Conservation (phyloP, 2,797 vertebrate species). For the Halcyon badia region DNA sequence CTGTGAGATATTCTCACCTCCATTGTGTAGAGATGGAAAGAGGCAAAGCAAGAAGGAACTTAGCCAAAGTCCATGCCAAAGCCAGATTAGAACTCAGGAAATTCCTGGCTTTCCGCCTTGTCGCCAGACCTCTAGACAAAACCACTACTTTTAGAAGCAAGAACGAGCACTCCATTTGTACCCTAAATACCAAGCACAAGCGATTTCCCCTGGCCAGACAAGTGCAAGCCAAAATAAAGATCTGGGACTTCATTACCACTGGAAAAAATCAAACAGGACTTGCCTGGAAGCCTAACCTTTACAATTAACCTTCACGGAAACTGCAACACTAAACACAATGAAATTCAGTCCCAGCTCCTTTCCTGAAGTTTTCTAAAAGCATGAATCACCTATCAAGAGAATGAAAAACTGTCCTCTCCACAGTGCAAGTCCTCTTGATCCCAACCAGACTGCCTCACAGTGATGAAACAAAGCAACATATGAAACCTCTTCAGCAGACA, state of each 20-base stretch:
- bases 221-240: conserved; percentile 44
- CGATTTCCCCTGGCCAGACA: conserved; percentile 26
- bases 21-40: background rate
- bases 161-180: background rate
- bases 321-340: background rate
- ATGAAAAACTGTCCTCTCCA: background rate
- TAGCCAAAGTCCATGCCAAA: conserved; percentile 2
- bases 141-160: background rate
- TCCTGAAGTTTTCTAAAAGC: background rate
- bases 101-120: conserved; percentile 40
- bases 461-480: background rate
- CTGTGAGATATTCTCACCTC: background rate
- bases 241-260: background rate
- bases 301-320: conserved; percentile 26
- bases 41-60: conserved; percentile 26
- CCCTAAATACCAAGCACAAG: conserved; percentile 13
- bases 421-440: background rate
- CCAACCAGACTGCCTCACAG: background rate
- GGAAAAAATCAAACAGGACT: conserved; percentile 17
- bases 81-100: conserved; percentile 64
- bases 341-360: background rate
- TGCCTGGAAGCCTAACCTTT: conserved; percentile 28
- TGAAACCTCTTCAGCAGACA: background rate
- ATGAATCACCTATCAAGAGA: background rate
- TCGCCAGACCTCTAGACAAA: conserved; percentile 33